Base-by-base conservation (phyloP, 23 tunicate genomes). In the Halocynthia aurantium region DNA sequence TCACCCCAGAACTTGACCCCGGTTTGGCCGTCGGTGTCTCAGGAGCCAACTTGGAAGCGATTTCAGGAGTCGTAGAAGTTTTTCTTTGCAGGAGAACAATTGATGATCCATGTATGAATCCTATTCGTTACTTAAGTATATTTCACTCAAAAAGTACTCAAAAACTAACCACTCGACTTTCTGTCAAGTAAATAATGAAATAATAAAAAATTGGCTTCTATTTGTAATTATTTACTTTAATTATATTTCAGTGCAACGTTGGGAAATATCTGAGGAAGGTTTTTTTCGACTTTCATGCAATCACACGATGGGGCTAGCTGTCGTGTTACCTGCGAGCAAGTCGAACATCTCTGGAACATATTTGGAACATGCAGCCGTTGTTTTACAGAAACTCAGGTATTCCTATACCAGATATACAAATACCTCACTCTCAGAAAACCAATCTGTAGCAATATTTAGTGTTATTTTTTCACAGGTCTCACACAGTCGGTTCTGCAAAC, bases 251-350 rank as follows among this genome's bases (percentile, higher is more conserved):
- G 96, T 72, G 17, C 96, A 89, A 76, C 88, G 73, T 11, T 89
- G 96, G 96, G 85, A 89, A 73, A 56, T 84, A 8, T 15, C 75
- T 13, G 83, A 82, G 0, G 83, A 84, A 22, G 85, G 96, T 21
- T 80, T 76, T n/a, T 71, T 89, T 8, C 71, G 85, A 8, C 67
- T 84, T 74, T 62, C 62, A 22, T 89, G 89, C 75, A 83, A 69
- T 50, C 62, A 50, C 8, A 55, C 53, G 18, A 55, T 76, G 53
- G 96, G 82, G 6, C 82, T 89, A 17, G 81, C 80, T 5, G 89
- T 84, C 21, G 40, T 67, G 7, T 53, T 89, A 83, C 89, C 96
- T 70, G 51, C 80, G 4, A 78, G 62, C 72, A 74, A 71, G n/a
- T n/a, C n/a, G 77, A 70, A 71, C 18, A 76, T 10, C 0, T 51